These are phyloP conservation scores for Helobdella robusta DNA, from an alignment of 2,888 invertebrate species.

Conservation along the genomic window DNA sequence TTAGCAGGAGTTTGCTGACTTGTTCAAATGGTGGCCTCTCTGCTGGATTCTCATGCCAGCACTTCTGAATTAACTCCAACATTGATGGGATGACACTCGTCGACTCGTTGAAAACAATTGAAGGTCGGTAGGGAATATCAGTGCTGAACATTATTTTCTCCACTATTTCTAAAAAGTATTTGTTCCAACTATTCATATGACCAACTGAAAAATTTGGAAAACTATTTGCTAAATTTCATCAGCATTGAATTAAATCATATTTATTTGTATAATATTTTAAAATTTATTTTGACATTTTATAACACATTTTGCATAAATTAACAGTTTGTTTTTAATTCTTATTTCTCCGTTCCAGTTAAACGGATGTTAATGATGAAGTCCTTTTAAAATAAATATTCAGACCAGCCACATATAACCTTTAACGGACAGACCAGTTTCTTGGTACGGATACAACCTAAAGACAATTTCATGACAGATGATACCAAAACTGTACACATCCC, in stretches of 20 bases:
- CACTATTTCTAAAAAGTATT: not conserved
- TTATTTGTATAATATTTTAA: too few species aligned
- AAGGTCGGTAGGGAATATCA: conserved; percentile 2
- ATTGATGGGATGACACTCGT: not conserved
- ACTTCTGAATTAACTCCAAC: not conserved
- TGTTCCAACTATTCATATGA: too few species aligned
- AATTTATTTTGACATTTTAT: not conserved
- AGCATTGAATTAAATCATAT: too few species aligned
- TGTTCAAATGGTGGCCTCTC: conserved; percentile 17
- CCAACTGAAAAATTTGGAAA: too few species aligned
- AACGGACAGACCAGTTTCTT: conserved; percentile 5
- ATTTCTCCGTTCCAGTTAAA: too few species aligned
- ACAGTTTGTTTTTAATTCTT: too few species aligned
- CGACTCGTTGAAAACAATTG: not conserved
- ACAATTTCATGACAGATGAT: conserved; percentile 19
- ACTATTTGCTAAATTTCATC: too few species aligned
- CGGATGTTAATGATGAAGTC: too few species aligned
- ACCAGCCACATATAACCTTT: not conserved
- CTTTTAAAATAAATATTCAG: not conserved
- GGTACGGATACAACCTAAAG: conserved; percentile 8
- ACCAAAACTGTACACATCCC: conserved; percentile 17
- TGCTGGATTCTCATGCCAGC: conserved; percentile 18
- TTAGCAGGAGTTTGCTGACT: conserved; percentile 7
- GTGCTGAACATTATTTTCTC: not conserved
- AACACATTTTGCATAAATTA: too few species aligned